Evolutionary conservation across 2,113 vertebrate genomes (phyloP).

Genomic region (Laticauda colubrina): DNA sequence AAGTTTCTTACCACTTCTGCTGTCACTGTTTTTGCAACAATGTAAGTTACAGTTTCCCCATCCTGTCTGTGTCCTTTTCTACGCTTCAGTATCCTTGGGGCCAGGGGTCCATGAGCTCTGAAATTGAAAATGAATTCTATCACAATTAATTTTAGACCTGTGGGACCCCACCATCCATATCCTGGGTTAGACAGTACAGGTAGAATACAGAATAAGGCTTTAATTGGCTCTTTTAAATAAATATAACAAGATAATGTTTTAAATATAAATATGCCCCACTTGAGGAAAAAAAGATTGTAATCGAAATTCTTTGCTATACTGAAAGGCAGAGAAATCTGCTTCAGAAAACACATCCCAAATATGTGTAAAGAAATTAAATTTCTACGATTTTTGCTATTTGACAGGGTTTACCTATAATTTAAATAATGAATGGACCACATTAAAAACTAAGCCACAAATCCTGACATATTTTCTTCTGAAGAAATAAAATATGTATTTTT

Average conservation of each 20-base stretch:
- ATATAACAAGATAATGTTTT: background rate
- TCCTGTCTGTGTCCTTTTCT: constrained; percentile 67
- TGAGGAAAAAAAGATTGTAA: background rate
- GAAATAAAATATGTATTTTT: background rate
- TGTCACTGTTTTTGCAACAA: constrained; percentile 70
- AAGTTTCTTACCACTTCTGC: constrained; percentile 67
- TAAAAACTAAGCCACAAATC: background rate
- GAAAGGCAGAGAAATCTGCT: background rate
- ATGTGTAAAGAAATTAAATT: constrained; percentile 11
- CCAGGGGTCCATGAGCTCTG: constrained; percentile 70
- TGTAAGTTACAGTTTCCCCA: constrained; percentile 69
- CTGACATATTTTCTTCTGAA: background rate
- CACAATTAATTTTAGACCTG: constrained; percentile 29
- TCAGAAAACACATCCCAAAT: constrained; percentile 2
- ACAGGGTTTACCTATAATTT: constrained; percentile 11
- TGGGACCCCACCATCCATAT: background rate
- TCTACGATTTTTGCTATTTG: constrained; percentile 11
- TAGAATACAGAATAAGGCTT: background rate
- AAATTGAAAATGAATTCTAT: constrained; percentile 40
- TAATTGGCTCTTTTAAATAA: background rate
- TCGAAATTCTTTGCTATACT: background rate
- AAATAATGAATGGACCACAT: background rate
- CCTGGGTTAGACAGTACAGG: background rate
- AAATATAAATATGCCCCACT: background rate
- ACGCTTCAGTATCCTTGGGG: constrained; percentile 67